A percentile compares a stretch with the other conserved stretches of the same genome.
phyloP scores from a whole-genome alignment of 2,888 invertebrate genomes.

The Dryobota labecula region DNA sequence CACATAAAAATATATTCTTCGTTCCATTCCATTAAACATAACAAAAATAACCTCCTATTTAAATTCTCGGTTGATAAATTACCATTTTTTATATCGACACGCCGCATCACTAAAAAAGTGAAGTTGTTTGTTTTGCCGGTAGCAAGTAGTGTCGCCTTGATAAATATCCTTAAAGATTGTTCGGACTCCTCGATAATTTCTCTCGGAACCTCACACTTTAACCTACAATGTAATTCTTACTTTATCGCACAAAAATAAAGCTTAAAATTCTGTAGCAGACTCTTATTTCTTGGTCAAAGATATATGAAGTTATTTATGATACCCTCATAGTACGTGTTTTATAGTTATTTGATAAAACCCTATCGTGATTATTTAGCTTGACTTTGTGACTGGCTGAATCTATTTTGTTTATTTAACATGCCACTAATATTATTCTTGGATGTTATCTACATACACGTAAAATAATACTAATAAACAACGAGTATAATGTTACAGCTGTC shows the following conservation, averaged over 20 bases:
- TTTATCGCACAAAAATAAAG: constrained; percentile 65
- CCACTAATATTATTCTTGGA: constrained; percentile 79
- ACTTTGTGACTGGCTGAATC: constrained; percentile 83
- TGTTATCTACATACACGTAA: constrained; percentile 77
- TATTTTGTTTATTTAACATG: constrained; percentile 84
- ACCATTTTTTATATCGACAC: constrained; percentile 71
- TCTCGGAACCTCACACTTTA: constrained; percentile 81
- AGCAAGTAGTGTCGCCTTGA: constrained; percentile 89
- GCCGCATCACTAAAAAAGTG: constrained; percentile 82
- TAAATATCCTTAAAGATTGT: constrained; percentile 90
- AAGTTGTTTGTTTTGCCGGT: constrained; percentile 89
- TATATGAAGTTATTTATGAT: constrained; percentile 86
- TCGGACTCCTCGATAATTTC: constrained; percentile 87
- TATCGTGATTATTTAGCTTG: constrained; percentile 89
- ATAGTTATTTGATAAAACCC: constrained; percentile 90
- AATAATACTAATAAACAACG: constrained; percentile 73
- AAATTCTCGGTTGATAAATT: constrained; percentile 62
- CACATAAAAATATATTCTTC: constrained; percentile 21
- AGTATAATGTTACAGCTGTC: constrained; percentile 75
- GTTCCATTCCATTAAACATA: constrained; percentile 40
- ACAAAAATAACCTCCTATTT: constrained; percentile 47
- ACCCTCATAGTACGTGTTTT: constrained; percentile 86
- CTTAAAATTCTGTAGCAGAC: constrained; percentile 56
- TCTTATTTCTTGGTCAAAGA: constrained; percentile 66
- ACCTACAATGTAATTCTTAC: constrained; percentile 64